phyloP scores from a whole-genome alignment of 2,113 vertebrate species.

The Plecturocebus donacophilus region DNA sequence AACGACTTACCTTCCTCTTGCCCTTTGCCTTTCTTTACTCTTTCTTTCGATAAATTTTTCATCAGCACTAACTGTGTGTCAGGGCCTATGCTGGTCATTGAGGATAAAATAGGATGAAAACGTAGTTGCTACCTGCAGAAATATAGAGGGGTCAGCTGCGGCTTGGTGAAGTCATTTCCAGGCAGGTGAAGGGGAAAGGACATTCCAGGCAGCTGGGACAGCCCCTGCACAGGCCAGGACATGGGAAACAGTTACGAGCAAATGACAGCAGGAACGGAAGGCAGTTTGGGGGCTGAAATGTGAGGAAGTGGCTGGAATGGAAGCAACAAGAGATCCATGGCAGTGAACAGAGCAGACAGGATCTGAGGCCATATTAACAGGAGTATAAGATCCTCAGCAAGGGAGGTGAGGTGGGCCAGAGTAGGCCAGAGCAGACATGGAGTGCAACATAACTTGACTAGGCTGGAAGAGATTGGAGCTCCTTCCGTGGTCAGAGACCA shows the following conservation, averaged over 20 bases:
- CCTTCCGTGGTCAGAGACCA: neutral
- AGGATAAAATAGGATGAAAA: neutral
- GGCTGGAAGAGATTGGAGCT: neutral
- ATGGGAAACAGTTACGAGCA: neutral
- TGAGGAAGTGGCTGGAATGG: neutral
- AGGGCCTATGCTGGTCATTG: neutral
- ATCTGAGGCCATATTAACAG: neutral
- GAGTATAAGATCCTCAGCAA: neutral
- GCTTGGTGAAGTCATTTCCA: neutral
- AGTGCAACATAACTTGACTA: neutral
- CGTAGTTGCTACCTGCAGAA: neutral
- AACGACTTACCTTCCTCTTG: neutral
- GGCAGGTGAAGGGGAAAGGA: neutral
- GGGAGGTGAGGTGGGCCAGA: neutral
- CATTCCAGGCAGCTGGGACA: neutral
- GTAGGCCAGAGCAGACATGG: neutral
- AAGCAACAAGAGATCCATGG: neutral
- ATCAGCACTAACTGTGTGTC: neutral
- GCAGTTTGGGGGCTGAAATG: neutral
- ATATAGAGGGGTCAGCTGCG: neutral
- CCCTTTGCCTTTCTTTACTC: neutral
- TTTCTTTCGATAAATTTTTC: neutral
- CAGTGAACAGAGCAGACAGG: accelerated
- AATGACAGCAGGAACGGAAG: neutral
- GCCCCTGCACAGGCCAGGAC: neutral